phyloP scores from a whole-genome alignment of 2,888 invertebrate genomes.

The Argyresthia goedartella region DNA sequence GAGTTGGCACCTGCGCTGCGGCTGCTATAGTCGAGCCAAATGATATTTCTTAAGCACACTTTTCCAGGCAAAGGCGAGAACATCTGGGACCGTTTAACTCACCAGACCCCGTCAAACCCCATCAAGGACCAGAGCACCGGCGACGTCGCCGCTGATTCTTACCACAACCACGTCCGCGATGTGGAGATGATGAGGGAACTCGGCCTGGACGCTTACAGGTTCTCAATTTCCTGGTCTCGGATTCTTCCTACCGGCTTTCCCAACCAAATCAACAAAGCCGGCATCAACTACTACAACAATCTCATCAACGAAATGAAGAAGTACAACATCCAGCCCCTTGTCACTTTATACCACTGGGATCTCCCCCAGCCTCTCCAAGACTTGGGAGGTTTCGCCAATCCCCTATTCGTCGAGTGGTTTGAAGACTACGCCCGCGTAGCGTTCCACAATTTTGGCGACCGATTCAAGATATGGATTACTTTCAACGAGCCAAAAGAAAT shows the following conservation, averaged over 20 bases:
- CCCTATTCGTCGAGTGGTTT: conserved; percentile 51
- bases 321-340: conserved; percentile 72
- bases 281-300: conserved; percentile 74
- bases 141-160: conserved; percentile 70
- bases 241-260: conserved; percentile 70
- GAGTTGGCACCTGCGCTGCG: too few relatives aligned
- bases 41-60: too few relatives aligned
- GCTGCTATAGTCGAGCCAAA: too few relatives aligned
- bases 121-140: conserved; percentile 67
- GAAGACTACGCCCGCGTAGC: conserved; percentile 54
- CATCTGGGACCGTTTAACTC: conserved; percentile 74
- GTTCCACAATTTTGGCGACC: conserved; percentile 53
- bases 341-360: conserved; percentile 70
- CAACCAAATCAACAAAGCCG: conserved; percentile 66
- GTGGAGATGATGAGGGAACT: conserved; percentile 54
- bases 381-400: conserved; percentile 62
- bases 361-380: conserved; percentile 64
- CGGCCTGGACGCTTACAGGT: conserved; percentile 57
- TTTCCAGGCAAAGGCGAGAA: conserved; percentile 62
- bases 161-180: conserved; percentile 72
- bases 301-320: conserved; percentile 73
- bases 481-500: conserved; percentile 67
- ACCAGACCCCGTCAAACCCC: conserved; percentile 42
- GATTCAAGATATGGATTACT: conserved; percentile 69
- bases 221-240: conserved; percentile 73